phyloP scores from a whole-genome alignment of 2,113 vertebrate species.

The Opisthocomus hoazin region DNA sequence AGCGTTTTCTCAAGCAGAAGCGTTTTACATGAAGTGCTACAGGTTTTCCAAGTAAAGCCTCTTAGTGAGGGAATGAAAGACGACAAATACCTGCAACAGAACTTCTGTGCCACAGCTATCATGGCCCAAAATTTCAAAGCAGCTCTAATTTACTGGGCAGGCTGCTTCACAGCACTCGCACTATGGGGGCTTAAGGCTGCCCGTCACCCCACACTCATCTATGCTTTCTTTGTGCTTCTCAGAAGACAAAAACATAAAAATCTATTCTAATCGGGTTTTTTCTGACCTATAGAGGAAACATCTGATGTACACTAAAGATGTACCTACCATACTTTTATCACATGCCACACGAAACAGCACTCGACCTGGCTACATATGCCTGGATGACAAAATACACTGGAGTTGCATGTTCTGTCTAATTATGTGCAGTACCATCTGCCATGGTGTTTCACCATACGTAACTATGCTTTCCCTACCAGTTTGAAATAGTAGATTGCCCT shows the following conservation, averaged over 20 bases:
- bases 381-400: not conserved
- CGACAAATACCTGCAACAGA: not conserved
- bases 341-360: not conserved
- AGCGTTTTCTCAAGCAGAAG: not conserved
- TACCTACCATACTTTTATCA: not conserved
- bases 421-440: not conserved
- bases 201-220: not conserved
- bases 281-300: not conserved
- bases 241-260: not conserved
- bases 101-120: not conserved
- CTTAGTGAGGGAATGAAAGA: not conserved
- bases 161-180: not conserved
- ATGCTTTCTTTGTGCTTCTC: not conserved
- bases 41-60: not conserved
- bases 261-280: not conserved
- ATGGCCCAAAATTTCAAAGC: not conserved
- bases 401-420: rapidly evolving
- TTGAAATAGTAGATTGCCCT: rapidly evolving
- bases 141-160: not conserved
- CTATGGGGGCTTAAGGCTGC: not conserved
- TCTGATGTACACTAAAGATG: rapidly evolving
- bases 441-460: rapidly evolving
- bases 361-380: not conserved
- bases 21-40: not conserved
- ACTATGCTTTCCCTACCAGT: rapidly evolving